Evolutionary conservation across 2,888 invertebrate genomes (phyloP).

Genomic region (Ferdinandea cuprea): DNA sequence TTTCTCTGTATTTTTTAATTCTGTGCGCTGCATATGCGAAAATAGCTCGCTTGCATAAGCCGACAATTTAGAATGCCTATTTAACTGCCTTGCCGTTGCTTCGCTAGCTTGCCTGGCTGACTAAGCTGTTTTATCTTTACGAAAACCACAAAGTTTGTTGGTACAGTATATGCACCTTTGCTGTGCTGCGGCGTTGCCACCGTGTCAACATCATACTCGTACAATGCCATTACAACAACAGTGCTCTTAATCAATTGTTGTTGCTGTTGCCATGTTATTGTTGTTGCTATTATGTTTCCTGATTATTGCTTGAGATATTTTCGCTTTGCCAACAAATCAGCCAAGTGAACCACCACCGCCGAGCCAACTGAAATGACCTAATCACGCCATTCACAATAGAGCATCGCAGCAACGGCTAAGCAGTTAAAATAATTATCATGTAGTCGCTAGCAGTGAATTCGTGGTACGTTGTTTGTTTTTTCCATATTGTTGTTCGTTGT

Average conservation of each 20-base stretch:
- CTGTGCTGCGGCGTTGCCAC: conserved; percentile 8
- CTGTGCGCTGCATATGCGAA: conserved; percentile 27
- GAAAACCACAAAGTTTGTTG: background rate
- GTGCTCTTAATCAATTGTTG: conserved; percentile 41
- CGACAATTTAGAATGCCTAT: conserved; percentile 37
- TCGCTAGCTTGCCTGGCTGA: conserved; percentile 7
- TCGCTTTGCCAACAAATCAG: conserved; percentile 9
- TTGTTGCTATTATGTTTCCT: background rate
- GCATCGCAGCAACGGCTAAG: conserved; percentile 1
- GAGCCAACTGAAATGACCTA: conserved; percentile 5
- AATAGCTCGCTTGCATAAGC: conserved; percentile 43
- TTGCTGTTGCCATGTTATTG: background rate
- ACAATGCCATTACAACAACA: no score
- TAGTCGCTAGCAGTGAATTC: conserved; percentile 23
- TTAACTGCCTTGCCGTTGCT: conserved; percentile 30
- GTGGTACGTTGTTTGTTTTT: conserved; percentile 5
- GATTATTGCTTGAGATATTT: conserved; percentile 28
- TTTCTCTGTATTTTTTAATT: conserved; percentile 25
- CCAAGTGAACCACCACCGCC: conserved; percentile 16
- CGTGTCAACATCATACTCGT: conserved; percentile 34
- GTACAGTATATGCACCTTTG: background rate
- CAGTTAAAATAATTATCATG: conserved; percentile 25
- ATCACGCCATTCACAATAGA: conserved; percentile 51
- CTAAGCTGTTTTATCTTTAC: conserved; percentile 34
- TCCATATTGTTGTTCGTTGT: background rate